Evolutionary conservation across 2,888 invertebrate genomes (phyloP).

Genomic region (Athrips mouffetella): DNA sequence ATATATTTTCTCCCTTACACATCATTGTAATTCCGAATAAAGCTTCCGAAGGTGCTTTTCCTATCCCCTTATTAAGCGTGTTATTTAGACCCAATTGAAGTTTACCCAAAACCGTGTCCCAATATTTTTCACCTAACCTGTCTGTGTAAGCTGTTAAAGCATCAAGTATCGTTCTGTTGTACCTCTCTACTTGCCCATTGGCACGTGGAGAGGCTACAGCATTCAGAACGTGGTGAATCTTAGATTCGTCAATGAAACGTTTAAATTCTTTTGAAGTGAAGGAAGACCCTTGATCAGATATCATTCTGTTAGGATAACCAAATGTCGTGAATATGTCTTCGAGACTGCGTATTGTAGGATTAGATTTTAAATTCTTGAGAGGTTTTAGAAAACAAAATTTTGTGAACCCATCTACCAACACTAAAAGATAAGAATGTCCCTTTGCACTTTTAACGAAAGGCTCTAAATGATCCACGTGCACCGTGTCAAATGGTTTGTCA

Average conservation of each 20-base stretch:
- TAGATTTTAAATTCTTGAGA: conserved; percentile 2
- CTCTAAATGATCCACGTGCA: conserved; percentile 27
- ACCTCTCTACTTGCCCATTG: conserved; percentile 15
- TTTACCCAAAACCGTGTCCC: conserved; percentile 20
- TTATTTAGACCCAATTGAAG: too few relatives aligned
- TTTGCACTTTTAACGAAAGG: conserved; percentile 23
- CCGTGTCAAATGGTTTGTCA: conserved; percentile 23
- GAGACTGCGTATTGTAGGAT: not conserved
- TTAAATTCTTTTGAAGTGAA: conserved; percentile 13
- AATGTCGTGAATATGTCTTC: conserved; percentile 7
- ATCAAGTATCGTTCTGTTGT: conserved; percentile 15
- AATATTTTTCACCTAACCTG: not conserved
- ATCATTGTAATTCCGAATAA: too few relatives aligned
- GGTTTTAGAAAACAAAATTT: conserved; percentile 10
- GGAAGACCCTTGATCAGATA: conserved; percentile 5
- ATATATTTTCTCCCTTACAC: too few relatives aligned
- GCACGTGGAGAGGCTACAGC: conserved; percentile 16
- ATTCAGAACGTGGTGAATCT: conserved; percentile 21
- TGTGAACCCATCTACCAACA: conserved; percentile 2
- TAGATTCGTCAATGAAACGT: not conserved
- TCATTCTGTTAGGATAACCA: conserved; percentile 6
- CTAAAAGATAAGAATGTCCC: conserved; percentile 22
- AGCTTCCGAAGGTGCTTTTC: too few relatives aligned
- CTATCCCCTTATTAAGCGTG: too few relatives aligned
- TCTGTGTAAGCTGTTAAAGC: conserved; percentile 9